Base-by-base conservation (phyloP, 2,888 invertebrate genomes). In the Rhagium mordax region DNA sequence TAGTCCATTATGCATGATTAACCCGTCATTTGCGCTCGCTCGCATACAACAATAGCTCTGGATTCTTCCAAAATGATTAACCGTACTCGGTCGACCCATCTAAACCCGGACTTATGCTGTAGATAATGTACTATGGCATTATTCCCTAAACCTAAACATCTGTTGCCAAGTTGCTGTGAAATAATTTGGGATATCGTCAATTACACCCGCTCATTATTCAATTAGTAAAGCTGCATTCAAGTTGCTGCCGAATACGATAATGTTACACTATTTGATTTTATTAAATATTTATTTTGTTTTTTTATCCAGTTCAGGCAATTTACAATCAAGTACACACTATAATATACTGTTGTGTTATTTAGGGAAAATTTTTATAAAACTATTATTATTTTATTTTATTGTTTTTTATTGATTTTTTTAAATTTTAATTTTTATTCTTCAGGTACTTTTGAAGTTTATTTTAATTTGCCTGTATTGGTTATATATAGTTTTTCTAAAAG, bases 61-160 rank as follows among this genome's bases (percentile, higher is more conserved):
- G 69, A 75, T 74, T 69, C 68, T 67, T 59, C 71, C 70, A 67
- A 77, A 74, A 75, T 77, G 75, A 77, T 77, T 77, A 66, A 76
- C 73, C 71, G 73, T 74, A 71, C 73, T 68, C 70, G 72, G 62
- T 66, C 66, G 70, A 72, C 57, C 71, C 70, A 24, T 66, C 72
- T 51, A 75, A 75, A 70, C 65, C 71, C 74, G 71, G 70, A 74
- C 64, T 76, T 73, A 74, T 65, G 73, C 68, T 71, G 61, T 41
- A 66, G 71, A 77, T 77, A 75, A 77, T 75, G 61, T 62, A 55
- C 49, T 57, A 51, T 53, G 59, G 73, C 64, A 72, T 72, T 71
- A 64, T 75, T 67, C 77, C 62, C 74, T 33, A 65, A 70, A 48
- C 60, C 57, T n/a, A 49, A 71, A 71, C 70, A 71, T 65, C 65